Conservation (phyloP, 2,888 invertebrate species). For the Lagria hirta region DNA sequence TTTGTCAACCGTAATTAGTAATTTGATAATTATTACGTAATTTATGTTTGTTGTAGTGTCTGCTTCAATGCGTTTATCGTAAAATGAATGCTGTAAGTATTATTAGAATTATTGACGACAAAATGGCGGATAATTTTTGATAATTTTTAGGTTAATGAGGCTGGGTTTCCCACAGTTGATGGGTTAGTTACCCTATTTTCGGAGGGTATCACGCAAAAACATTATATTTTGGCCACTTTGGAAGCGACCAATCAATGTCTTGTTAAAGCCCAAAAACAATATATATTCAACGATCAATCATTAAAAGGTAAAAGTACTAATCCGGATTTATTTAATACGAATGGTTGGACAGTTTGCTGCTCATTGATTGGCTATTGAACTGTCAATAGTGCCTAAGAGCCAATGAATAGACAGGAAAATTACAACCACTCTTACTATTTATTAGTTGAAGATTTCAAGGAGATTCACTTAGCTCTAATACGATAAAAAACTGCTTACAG, state of each 20-base stretch:
- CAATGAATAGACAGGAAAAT: too few relatives aligned
- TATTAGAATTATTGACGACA: too few relatives aligned
- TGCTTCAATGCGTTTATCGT: constrained; percentile 76
- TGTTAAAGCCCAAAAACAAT: constrained; percentile 57
- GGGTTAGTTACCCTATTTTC: constrained; percentile 73
- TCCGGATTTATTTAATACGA: neutral
- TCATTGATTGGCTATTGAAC: too few relatives aligned
- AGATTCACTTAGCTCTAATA: too few relatives aligned
- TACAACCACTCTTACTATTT: too few relatives aligned
- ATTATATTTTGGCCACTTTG: constrained; percentile 73
- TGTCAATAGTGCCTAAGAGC: too few relatives aligned
- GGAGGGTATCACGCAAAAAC: constrained; percentile 75
- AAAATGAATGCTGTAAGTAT: constrained; percentile 78
- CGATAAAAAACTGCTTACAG: too few relatives aligned
- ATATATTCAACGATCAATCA: constrained; percentile 40
- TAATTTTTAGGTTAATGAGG: constrained; percentile 63
- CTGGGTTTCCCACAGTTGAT: constrained; percentile 73
- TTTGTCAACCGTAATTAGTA: constrained; percentile 8
- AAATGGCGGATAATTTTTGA: constrained; percentile 1
- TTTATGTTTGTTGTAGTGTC: constrained; percentile 62
- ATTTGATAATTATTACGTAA: constrained; percentile 7
- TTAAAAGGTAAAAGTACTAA: constrained; percentile 42
- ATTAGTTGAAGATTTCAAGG: too few relatives aligned
- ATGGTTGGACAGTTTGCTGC: too few relatives aligned
- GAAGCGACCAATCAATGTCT: constrained; percentile 71